Base-by-base conservation (phyloP, 2,888 invertebrate species). In the Mycalesis mineus region DNA sequence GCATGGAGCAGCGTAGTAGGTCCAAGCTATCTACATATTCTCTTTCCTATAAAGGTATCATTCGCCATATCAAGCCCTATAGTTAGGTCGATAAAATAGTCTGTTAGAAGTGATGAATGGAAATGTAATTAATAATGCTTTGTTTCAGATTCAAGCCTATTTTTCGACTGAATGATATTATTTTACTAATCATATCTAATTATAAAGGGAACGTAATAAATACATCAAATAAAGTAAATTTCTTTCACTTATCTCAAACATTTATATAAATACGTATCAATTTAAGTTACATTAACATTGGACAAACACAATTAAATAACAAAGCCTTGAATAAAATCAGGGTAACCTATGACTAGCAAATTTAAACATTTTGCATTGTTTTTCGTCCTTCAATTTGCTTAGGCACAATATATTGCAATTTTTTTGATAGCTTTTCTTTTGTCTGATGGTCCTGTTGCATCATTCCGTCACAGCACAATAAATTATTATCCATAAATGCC, bases 351-450 rank as follows among this genome's bases (percentile, higher is more conserved):
- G 88, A 36, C 86, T 78, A 54, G 86, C 83, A 29, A 87, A 70
- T 75, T 82, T 84, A 57, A 82, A 83, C 82, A 85, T 87, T 74
- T 85, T 88, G 58, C 65, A 61, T 64, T 80, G 80, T 75, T 78
- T 85, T 59, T 83, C 82, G 14, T 80, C 75, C 53, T 71, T 68
- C 42, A 74, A n/a, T 58, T 58, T 77, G 75, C 58, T 71, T 72
- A 22, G 73, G 69, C 7, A 72, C 61, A 29, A 77, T 62, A 55
- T 70, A 68, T 54, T 73, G 72, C 37, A 80, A 55, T 77, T 82
- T 68, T 70, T 65, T 54, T 41, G 71, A 49, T 60, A 66, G 65
- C 64, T 64, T 66, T 58, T 72, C 62, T 62, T 65, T 67, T 57
- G 61, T 56, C 52, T 60, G 55, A 36, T 60, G 54, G 37, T 40